Percentiles rank a stretch among this genome's conserved stretches.
phyloP scores from a whole-genome alignment of 2,113 vertebrate species.

The Lepidothrix coronata region DNA sequence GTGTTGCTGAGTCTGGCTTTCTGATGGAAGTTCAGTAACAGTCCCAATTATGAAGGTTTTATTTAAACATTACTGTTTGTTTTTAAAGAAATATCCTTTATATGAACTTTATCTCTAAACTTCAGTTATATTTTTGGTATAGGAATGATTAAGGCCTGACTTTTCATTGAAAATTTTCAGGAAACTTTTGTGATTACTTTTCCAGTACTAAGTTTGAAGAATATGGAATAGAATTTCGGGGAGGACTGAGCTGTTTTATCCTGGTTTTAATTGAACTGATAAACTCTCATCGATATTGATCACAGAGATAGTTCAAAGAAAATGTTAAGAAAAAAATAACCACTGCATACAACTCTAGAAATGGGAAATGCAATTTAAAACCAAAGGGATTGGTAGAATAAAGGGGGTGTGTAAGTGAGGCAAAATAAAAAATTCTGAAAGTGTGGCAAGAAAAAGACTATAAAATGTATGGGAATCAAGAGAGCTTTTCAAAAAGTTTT shows the following conservation, averaged over 20 bases:
- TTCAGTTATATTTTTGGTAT: neutral
- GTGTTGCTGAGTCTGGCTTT: no score
- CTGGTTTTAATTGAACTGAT: neutral
- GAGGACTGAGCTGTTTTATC: neutral
- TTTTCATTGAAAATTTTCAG: neutral
- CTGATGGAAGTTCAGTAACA: no score
- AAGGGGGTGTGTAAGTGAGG: neutral
- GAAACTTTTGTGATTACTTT: no score
- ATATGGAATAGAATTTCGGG: neutral
- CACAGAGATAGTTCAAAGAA: neutral
- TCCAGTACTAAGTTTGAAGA: neutral
- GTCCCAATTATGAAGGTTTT: no score
- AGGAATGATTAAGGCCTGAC: neutral
- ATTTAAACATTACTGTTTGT: no score
- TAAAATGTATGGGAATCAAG: neutral
- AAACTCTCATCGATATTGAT: neutral
- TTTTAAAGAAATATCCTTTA: neutral
- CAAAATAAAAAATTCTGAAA: neutral
- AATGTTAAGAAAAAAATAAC: neutral
- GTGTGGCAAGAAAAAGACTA: neutral
- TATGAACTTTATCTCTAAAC: neutral
- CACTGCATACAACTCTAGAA: neutral
- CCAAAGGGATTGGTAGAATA: neutral
- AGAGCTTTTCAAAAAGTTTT: neutral
- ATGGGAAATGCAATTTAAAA: neutral